Evolutionary conservation across 2,113 vertebrate genomes (phyloP), one percentile per base, ranked within the genome.

Genomic region (Atractosteus spatula): DNA sequence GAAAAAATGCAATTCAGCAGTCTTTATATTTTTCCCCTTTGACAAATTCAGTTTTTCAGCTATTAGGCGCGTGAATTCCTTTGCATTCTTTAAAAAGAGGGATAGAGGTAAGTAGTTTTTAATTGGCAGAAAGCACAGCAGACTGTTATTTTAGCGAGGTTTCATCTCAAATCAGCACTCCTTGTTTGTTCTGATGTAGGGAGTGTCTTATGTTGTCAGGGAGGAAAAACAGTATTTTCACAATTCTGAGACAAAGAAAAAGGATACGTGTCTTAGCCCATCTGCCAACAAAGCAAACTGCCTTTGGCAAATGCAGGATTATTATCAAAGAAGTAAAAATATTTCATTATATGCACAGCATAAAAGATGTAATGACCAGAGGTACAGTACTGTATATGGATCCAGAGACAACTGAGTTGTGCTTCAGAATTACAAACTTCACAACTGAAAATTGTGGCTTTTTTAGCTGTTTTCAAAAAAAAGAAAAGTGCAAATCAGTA

Each of bases 251-350:
- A 14, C 2, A 10, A 51, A 16, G 7, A 45, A 72, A 71, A 63
- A 41, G n/a, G 41, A 42, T 76, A 66, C 16, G n/a, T 68, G 59
- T 76, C 74, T 55, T 65, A 68, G 62, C 74, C 16, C n/a, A 63
- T 76, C 8, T 8, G 59, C 10, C 11, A 44, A 76, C 55, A 45
- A 16, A 62, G 65, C 10, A 12, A 54, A 45, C 12, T 14, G 59
- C 65, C 70, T 43, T 3, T 16, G 41, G 65, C 59, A 63, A 65
- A 55, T 55, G 69, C 44, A 62, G 44, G 57, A 43, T 29, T 59
- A 62, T 44, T 42, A 14, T 62, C 66, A 65, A 29, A 51, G 47
- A 29, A 51, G 47, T 10, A 51, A 56, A 71, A 61, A 10, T 43
- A 65, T 42, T 63, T 62, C 63, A 44, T 29, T 55, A 41, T 55